Conservation (phyloP, 2,888 invertebrate genomes). For the Nomada ferruginata region DNA sequence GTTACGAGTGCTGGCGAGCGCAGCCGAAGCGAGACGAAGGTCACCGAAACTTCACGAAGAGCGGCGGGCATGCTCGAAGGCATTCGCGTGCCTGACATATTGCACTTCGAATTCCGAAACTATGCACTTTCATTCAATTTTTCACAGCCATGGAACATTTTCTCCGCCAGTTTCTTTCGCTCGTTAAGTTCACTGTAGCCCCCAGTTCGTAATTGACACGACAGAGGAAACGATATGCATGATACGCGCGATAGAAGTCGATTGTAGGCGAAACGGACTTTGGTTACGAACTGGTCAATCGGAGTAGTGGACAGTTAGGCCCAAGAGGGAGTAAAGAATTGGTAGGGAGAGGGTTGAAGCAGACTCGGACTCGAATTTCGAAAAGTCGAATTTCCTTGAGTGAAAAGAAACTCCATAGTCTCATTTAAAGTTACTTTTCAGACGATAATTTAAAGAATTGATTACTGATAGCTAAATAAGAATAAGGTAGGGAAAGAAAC, state of each 20-base stretch:
- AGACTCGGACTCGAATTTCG: slow-evolving; percentile 65
- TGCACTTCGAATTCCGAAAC: slow-evolving; percentile 53
- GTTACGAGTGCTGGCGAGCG: slow-evolving; percentile 58
- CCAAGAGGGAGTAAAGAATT: slow-evolving; percentile 53
- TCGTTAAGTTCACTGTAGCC: background rate
- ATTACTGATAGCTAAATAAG: too few species aligned
- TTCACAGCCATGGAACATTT: background rate
- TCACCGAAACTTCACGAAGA: slow-evolving; percentile 52
- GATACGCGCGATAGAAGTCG: background rate
- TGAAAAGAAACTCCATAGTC: background rate
- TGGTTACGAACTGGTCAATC: slow-evolving; percentile 62
- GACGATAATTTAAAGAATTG: background rate
- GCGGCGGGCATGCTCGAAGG: slow-evolving; percentile 45
- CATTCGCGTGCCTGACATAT: slow-evolving; percentile 58
- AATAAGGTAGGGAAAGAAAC: too few species aligned
- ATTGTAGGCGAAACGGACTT: slow-evolving; percentile 58
- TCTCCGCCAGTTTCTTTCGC: background rate
- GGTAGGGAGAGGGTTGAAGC: slow-evolving; percentile 65
- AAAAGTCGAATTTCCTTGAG: slow-evolving; percentile 16
- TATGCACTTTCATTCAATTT: slow-evolving; percentile 16
- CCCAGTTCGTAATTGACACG: background rate
- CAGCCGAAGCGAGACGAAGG: slow-evolving; percentile 52
- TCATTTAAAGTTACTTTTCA: background rate
- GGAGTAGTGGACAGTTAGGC: slow-evolving; percentile 56
- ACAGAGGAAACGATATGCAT: background rate